These are phyloP conservation scores for Holothuria leucospilota DNA, from an alignment of 53 echinoderm and acorn worm species.

Conservation along the genomic window DNA sequence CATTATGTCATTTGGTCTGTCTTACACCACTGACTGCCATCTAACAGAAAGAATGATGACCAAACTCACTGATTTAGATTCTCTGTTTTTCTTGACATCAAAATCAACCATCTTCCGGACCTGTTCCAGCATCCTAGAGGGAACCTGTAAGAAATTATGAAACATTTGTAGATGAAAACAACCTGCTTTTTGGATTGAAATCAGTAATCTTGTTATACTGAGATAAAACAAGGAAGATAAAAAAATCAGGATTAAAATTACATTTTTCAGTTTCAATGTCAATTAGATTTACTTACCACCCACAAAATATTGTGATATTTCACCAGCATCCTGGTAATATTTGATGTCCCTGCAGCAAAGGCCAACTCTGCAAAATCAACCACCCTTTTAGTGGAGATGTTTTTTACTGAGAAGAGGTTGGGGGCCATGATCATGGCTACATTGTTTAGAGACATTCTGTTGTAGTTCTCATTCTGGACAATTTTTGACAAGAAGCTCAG, in stretches of 20 bases:
- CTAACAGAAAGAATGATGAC: no score
- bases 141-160: slow-evolving; percentile 62
- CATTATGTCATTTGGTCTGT: no score
- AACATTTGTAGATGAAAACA: not conserved
- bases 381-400: slow-evolving; percentile 67
- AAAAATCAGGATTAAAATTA: no score
- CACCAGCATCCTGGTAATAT: slow-evolving; percentile 96
- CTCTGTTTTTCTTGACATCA: slow-evolving; percentile 78
- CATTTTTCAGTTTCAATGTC: no score
- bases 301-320: slow-evolving; percentile 93
- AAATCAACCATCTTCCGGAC: slow-evolving; percentile 81
- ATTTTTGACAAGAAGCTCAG: slow-evolving; percentile 84
- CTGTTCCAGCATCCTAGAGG: slow-evolving; percentile 87
- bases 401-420: slow-evolving; percentile 89
- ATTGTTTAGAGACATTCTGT: slow-evolving; percentile 98
- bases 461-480: slow-evolving; percentile 76
- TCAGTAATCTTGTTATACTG: no score
- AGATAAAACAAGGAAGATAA: no score
- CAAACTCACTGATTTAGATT: slow-evolving; percentile 88
- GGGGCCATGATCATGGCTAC: slow-evolving; percentile 99
- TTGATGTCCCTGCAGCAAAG: slow-evolving; percentile 93
- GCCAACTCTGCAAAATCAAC: slow-evolving; percentile 88
- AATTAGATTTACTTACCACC: slow-evolving; percentile 82
- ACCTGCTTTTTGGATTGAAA: no score
- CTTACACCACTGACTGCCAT: no score